Percentiles rank a stretch among this genome's conserved stretches.
Evolutionary conservation across 2,888 invertebrate species (phyloP).

Genomic region (Heliconius sara): DNA sequence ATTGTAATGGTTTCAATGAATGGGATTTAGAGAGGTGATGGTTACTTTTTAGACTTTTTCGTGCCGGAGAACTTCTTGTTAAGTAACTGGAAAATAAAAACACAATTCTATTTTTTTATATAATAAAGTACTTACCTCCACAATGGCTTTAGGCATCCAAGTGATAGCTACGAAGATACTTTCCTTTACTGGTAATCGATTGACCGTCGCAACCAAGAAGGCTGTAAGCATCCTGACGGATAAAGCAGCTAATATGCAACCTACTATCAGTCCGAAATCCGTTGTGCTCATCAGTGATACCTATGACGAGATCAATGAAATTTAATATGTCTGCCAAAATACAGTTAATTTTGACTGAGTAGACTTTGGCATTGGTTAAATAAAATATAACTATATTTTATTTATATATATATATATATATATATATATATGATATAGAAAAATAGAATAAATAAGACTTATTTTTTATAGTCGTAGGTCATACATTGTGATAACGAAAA

Average conservation of each 20-base stretch:
- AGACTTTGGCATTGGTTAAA: background rate
- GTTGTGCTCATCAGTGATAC: constrained; percentile 63
- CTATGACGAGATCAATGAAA: constrained; percentile 52
- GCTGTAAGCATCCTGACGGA: constrained; percentile 71
- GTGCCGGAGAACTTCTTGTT: too few species aligned
- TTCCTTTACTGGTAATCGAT: constrained; percentile 70
- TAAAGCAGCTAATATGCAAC: constrained; percentile 69
- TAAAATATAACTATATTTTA: background rate
- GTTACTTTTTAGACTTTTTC: too few species aligned
- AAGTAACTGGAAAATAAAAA: too few species aligned
- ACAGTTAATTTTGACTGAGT: background rate
- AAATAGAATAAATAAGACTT: too few species aligned
- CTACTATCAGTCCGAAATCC: constrained; percentile 69
- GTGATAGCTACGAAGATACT: constrained; percentile 75
- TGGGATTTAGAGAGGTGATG: too few species aligned
- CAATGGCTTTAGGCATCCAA: constrained; percentile 80
- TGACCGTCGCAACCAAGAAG: constrained; percentile 71
- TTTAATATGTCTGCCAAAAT: background rate
- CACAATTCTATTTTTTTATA: background rate
- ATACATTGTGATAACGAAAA: too few species aligned
- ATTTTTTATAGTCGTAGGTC: too few species aligned
- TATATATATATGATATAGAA: too few species aligned
- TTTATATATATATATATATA: too few species aligned
- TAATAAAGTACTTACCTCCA: constrained; percentile 65
- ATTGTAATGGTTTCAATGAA: too few species aligned